phyloP scores from a whole-genome alignment of 2,797 vertebrate genomes.

The Sorex maritimensis region DNA sequence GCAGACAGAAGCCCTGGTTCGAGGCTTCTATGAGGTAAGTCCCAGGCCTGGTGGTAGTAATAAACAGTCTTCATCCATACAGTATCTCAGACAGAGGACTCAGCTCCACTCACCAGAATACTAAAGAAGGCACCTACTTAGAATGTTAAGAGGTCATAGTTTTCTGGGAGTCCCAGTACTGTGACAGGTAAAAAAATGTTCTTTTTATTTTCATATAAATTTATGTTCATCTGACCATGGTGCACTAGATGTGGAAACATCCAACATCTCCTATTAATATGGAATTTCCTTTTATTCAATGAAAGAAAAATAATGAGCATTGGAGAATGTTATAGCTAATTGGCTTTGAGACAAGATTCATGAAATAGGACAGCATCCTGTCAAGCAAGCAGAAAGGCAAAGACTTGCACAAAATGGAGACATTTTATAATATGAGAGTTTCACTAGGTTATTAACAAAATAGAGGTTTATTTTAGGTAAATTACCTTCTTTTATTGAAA shows the following conservation, averaged over 20 bases:
- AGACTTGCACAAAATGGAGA: not conserved
- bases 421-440: not conserved
- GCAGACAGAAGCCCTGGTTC: constrained; percentile 97
- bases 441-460: not conserved
- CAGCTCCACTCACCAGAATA: not conserved
- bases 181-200: not conserved
- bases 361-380: too few species aligned
- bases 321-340: too few species aligned
- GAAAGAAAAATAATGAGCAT: not conserved
- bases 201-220: not conserved
- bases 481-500: not conserved
- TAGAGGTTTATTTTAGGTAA: too few species aligned
- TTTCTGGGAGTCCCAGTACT: not conserved
- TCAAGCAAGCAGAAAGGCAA: too few species aligned
- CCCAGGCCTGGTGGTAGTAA: rapidly evolving
- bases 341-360: too few species aligned
- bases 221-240: not conserved
- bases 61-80: not conserved
- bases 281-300: not conserved
- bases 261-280: not conserved
- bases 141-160: not conserved
- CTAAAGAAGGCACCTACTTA: not conserved
- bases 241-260: not conserved
- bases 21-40: constrained; percentile 98
- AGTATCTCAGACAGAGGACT: not conserved